Evolutionary conservation across 2,888 invertebrate species (phyloP).

Genomic region (Panopea generosa): DNA sequence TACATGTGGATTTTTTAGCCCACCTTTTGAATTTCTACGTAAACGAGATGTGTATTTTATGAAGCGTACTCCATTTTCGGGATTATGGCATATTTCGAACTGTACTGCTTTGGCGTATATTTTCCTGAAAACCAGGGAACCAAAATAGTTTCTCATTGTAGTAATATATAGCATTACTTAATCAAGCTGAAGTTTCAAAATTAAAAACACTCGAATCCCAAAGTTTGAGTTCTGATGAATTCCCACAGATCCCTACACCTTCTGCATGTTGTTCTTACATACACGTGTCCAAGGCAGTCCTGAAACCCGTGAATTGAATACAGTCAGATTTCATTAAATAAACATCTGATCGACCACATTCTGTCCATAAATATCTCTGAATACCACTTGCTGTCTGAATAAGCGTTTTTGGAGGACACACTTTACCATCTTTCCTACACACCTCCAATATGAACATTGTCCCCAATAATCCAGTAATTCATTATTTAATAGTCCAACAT

Average conservation of each 20-base stretch:
- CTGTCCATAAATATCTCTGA: not conserved
- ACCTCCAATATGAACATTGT: conserved; percentile 13
- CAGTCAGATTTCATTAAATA: conserved; percentile 6
- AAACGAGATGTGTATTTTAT: conserved; percentile 15
- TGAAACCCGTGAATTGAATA: conserved; percentile 11
- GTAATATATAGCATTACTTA: conserved; percentile 23
- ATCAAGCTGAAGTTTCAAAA: conserved; percentile 3
- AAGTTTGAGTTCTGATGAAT: not conserved
- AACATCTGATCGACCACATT: not conserved
- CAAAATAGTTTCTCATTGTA: conserved; percentile 30
- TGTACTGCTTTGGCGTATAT: conserved; percentile 17
- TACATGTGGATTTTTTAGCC: conserved; percentile 6
- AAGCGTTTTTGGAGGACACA: conserved; percentile 22
- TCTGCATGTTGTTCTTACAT: conserved; percentile 23
- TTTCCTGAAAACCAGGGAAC: conserved; percentile 24
- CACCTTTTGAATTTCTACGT: conserved; percentile 26
- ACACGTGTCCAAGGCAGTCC: conserved; percentile 17
- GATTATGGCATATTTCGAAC: conserved; percentile 11
- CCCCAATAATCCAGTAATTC: conserved; percentile 13
- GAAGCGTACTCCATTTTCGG: not conserved
- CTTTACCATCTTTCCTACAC: conserved; percentile 10
- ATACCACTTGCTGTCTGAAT: conserved; percentile 12
- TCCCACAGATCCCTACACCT: conserved; percentile 10
- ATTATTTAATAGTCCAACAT: not conserved
- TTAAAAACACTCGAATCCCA: conserved; percentile 28